phyloP scores from a whole-genome alignment of 1,140 invertebrate genomes.

The Trichoplusia ni region DNA sequence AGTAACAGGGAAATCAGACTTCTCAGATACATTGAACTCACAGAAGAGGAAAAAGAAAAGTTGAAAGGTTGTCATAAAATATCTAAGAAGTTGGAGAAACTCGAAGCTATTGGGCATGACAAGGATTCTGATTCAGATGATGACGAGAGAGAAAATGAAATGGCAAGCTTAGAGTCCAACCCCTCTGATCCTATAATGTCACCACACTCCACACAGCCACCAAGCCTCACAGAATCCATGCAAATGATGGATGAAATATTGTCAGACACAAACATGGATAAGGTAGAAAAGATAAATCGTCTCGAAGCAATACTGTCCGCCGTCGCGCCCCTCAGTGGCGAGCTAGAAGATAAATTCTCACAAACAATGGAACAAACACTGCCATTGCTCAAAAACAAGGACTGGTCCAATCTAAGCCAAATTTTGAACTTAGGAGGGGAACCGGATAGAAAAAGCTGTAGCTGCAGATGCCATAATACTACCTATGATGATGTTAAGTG shows the following conservation, averaged over 20 bases:
- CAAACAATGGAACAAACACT: slow-evolving; percentile 79
- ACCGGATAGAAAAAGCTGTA: slow-evolving; percentile 75
- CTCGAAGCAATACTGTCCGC: slow-evolving; percentile 92
- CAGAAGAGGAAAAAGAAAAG: slow-evolving; percentile 96
- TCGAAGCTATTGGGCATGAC: slow-evolving; percentile 89
- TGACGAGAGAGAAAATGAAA: slow-evolving; percentile 88
- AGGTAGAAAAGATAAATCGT: slow-evolving; percentile 93
- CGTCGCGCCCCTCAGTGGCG: slow-evolving; percentile 84
- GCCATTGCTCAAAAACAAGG: slow-evolving; percentile 78
- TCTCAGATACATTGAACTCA: slow-evolving; percentile 93
- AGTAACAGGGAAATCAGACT: slow-evolving; percentile 96
- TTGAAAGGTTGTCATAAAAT: slow-evolving; percentile 96
- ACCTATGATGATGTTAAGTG: slow-evolving; percentile 66
- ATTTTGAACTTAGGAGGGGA: slow-evolving; percentile 73
- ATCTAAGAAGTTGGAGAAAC: slow-evolving; percentile 94
- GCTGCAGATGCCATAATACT: slow-evolving; percentile 81
- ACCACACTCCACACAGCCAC: slow-evolving; percentile 89
- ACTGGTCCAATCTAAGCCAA: slow-evolving; percentile 77
- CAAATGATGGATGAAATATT: slow-evolving; percentile 93
- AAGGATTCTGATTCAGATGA: slow-evolving; percentile 87
- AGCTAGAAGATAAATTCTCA: slow-evolving; percentile 75
- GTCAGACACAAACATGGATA: slow-evolving; percentile 91
- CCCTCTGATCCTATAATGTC: slow-evolving; percentile 88
- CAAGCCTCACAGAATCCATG: slow-evolving; percentile 95
- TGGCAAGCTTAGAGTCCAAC: slow-evolving; percentile 89